Evolutionary conservation across 2,113 vertebrate genomes (phyloP).

Genomic region (Tachycineta bicolor): DNA sequence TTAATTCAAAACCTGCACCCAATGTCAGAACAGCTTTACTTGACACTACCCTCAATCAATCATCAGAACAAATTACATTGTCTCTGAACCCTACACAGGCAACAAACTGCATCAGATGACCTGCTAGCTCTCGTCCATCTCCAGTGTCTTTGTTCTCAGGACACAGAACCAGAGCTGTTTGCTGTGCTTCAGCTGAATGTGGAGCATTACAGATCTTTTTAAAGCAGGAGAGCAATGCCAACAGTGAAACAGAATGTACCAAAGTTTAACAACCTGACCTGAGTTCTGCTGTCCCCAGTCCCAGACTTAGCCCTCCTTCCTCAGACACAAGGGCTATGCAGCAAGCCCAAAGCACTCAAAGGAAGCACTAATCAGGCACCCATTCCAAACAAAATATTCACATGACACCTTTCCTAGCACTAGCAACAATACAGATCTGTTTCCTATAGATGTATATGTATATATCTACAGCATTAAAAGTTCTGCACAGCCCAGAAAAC

Average conservation of each 20-base stretch:
- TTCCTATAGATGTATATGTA: background rate
- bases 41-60: background rate
- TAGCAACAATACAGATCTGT: background rate
- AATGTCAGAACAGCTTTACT: background rate
- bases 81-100: background rate
- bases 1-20: background rate
- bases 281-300: background rate
- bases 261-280: background rate
- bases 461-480: background rate
- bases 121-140: background rate
- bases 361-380: background rate
- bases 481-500: background rate
- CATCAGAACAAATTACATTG: background rate
- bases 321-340: background rate
- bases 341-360: background rate
- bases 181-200: background rate
- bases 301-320: background rate
- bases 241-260: fast-evolving
- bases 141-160: background rate
- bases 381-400: background rate
- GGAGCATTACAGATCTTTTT: background rate
- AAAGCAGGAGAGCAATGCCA: background rate
- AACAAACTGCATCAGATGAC: conserved; percentile 4
- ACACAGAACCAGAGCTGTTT: background rate
- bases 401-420: background rate